These are phyloP conservation scores for Drosophila subpulchrella DNA, from an alignment of 1,140 invertebrate species.

Conservation along the genomic window DNA sequence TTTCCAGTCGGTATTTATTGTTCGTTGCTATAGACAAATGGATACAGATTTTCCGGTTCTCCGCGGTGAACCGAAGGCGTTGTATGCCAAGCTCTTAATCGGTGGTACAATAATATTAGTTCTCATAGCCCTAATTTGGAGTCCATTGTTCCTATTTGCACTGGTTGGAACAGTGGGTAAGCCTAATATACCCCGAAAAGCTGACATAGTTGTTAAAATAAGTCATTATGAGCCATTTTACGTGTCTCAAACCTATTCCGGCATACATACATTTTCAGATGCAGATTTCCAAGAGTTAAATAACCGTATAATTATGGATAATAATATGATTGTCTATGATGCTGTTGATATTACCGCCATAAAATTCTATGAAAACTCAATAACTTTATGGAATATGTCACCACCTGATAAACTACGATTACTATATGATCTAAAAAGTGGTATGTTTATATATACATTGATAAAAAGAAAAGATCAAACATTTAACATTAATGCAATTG, in stretches of 20 bases:
- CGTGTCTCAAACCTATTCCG: constrained; percentile 86
- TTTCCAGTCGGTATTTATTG: constrained; percentile 96
- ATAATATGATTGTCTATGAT: constrained; percentile 94
- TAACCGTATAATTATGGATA: constrained; percentile 74
- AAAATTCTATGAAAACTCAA: constrained; percentile 92
- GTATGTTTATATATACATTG: constrained; percentile 60
- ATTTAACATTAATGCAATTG: not conserved
- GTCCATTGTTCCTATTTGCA: constrained; percentile 97
- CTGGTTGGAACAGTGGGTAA: constrained; percentile 96
- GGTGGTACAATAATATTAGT: constrained; percentile 94
- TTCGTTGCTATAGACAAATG: constrained; percentile 95
- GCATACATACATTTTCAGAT: constrained; percentile 53
- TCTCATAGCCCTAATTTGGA: constrained; percentile 98
- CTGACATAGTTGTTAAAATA: constrained; percentile 92
- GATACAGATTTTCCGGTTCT: constrained; percentile 96
- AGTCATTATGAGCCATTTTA: constrained; percentile 95
- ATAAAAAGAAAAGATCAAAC: not conserved
- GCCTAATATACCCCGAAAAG: constrained; percentile 93
- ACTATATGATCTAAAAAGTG: constrained; percentile 84
- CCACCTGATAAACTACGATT: constrained; percentile 93
- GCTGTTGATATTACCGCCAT: constrained; percentile 92
- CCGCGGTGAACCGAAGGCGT: constrained; percentile 91
- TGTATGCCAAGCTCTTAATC: constrained; percentile 94
- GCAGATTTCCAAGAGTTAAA: constrained; percentile 38
- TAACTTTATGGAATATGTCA: constrained; percentile 95